Base-by-base conservation (phyloP, 1,140 invertebrate genomes). In the Brachionus manjavacas region DNA sequence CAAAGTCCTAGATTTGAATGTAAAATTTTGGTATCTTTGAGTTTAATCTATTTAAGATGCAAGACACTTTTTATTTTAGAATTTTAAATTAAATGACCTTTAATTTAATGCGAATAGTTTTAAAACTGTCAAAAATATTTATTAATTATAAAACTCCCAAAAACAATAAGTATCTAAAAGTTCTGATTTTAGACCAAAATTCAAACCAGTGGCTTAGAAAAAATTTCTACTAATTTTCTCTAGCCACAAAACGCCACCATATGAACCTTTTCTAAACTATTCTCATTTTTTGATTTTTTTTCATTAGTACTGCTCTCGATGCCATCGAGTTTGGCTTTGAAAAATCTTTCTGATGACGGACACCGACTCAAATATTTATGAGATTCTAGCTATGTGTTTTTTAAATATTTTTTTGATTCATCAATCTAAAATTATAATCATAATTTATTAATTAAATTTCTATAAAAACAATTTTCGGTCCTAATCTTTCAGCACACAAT, bases 371-470 rank as follows among this genome's bases (percentile, higher is more conserved):
- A 72, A 72, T 72, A 72, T 72, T 72, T 72, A 72, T 72, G 68
- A 20, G 68, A 72, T 72, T 72, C 23, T 72, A 72, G 43, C 28
- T 72, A 72, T 72, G 68, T 72, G 68, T 72, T 68, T 68, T 74
- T 74, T 74, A 74, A 74, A 35, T 43, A 43, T 43, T 74, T 39
- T 41, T 72, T 35, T 14, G 46, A 76, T 39, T 72, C 14, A 20
- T 39, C 68, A 41, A 72, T 39, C 16, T 41, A 41, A 72, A 68
- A 60, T 60, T 31, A 68, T 68, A 68, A 76, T 76, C 72, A 76
- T 76, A 76, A 76, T 76, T 76, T 76, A 76, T 76, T 76, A 72
- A 72, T 72, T 72, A 72, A 72, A 72, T 16, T 41, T 11, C 68
- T 72, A 72, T 72, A 72, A 72, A 72, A 20, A 60, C 52, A 60